Conservation (phyloP, 2,113 vertebrate genomes). For the Rhinoderma darwinii region DNA sequence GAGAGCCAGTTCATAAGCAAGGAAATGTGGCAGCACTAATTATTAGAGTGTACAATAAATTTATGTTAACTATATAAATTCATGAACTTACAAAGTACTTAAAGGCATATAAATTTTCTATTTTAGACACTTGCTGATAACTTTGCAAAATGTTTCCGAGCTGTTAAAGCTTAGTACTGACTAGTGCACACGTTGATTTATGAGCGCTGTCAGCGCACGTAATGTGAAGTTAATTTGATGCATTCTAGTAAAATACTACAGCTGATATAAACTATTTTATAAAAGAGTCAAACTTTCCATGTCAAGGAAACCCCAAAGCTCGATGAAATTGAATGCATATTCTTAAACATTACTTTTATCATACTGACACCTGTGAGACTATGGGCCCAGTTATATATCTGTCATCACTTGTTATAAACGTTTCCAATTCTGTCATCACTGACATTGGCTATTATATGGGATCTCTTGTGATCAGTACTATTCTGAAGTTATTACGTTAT, state of each 20-base stretch:
- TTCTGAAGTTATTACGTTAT: neutral
- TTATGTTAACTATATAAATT: neutral
- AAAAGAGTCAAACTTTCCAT: slow-evolving; percentile 32
- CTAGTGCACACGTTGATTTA: slow-evolving; percentile 27
- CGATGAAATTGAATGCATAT: neutral
- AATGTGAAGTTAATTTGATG: slow-evolving; percentile 46
- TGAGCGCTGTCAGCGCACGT: slow-evolving; percentile 21
- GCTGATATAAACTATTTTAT: slow-evolving; percentile 18
- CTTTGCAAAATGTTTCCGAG: slow-evolving; percentile 12
- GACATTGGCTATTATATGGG: neutral
- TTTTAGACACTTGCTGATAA: slow-evolving; percentile 28
- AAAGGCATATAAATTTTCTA: neutral
- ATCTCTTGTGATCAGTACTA: neutral
- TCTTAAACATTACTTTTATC: slow-evolving; percentile 7
- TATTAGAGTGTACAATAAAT: neutral
- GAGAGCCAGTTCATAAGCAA: neutral
- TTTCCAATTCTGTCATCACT: neutral
- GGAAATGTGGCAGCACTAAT: neutral
- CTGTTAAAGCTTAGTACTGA: neutral
- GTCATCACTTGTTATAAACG: neutral
- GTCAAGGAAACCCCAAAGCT: slow-evolving; percentile 9
- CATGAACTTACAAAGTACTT: neutral
- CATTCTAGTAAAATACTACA: slow-evolving; percentile 4
- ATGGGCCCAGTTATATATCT: neutral
- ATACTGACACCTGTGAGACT: slow-evolving; percentile 26